Conservation (phyloP, 2,888 invertebrate species). For the Sminthurinus aureus region DNA sequence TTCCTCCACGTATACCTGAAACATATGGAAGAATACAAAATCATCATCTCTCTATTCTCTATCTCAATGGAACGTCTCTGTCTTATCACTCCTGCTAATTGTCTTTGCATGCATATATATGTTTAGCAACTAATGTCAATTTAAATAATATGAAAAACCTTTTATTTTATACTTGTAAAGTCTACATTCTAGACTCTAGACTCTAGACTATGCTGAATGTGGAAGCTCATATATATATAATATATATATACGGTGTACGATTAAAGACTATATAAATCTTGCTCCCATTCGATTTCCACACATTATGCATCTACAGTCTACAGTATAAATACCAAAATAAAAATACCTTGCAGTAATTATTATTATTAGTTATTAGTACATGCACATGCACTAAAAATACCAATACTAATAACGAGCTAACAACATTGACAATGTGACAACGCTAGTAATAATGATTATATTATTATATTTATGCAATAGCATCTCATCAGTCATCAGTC, state of each 20-base stretch:
- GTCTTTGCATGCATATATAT: conserved; percentile 8
- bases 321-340: not conserved
- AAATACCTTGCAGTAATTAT: too few relatives aligned
- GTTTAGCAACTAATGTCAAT: conserved; percentile 11
- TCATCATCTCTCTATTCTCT: not conserved
- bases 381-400: too few relatives aligned
- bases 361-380: too few relatives aligned
- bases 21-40: conserved; percentile 19
- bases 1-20: not conserved
- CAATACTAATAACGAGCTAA: too few relatives aligned
- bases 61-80: not conserved
- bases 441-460: not conserved
- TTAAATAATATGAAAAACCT: conserved; percentile 19
- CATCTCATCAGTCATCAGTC: not conserved
- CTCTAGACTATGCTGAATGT: too few relatives aligned
- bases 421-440: too few relatives aligned
- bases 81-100: conserved; percentile 1
- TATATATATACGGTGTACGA: too few relatives aligned
- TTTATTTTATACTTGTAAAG: not conserved
- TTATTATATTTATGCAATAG: not conserved
- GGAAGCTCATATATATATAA: too few relatives aligned
- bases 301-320: not conserved
- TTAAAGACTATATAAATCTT: too few relatives aligned
- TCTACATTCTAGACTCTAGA: not conserved
- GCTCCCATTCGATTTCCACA: not conserved